These are phyloP conservation scores for Vicugna pacos DNA, from an alignment of 2,113 vertebrate genomes.

Conservation along the genomic window DNA sequence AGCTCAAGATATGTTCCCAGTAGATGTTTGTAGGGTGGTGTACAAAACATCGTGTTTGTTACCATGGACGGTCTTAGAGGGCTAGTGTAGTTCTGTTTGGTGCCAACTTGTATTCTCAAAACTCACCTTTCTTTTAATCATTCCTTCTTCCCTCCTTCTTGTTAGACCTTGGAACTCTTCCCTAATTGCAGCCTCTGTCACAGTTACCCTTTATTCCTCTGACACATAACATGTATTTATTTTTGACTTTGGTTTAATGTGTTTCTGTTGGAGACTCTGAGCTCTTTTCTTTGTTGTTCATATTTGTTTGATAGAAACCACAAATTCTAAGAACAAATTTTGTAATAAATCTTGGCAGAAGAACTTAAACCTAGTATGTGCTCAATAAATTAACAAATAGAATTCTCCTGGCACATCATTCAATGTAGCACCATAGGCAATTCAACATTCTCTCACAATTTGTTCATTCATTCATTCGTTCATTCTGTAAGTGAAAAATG, in stretches of 20 bases:
- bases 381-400: slow-evolving; percentile 40
- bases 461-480: background rate
- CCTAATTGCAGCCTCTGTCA: background rate
- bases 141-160: background rate
- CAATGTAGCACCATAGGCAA: background rate
- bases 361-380: background rate
- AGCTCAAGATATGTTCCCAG: background rate
- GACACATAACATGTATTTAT: background rate
- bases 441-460: background rate
- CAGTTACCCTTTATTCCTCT: background rate
- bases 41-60: background rate
- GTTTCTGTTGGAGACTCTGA: background rate
- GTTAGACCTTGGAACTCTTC: background rate
- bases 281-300: slow-evolving; percentile 20
- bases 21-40: background rate
- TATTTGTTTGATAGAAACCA: slow-evolving; percentile 43
- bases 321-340: slow-evolving; percentile 25
- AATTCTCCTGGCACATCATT: background rate
- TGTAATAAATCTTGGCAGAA: slow-evolving; percentile 23
- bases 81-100: background rate
- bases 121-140: background rate
- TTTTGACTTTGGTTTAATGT: slow-evolving; percentile 12
- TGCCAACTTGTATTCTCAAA: background rate
- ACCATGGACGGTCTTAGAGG: background rate
- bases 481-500: background rate